Base-by-base conservation (phyloP, 2,113 vertebrate genomes). In the Sialia sialis region DNA sequence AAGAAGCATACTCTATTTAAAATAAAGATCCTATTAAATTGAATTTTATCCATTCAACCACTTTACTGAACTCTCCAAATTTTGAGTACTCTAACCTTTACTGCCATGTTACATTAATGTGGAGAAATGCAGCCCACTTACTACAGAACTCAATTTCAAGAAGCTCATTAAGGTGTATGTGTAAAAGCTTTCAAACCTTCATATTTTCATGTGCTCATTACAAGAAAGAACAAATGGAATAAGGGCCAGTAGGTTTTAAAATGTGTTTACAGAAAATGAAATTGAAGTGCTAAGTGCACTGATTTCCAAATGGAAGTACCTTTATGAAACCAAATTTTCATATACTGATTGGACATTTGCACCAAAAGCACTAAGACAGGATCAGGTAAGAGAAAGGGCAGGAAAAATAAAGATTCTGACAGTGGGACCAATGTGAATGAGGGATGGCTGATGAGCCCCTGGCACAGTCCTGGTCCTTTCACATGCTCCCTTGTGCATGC, bases 1-100 rank as follows among this genome's bases (percentile, higher is more conserved):
- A 97, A 93, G 72, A 98, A 96, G 76, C 94, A 96, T 91, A 97
- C 94, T 77, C 88, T 96, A 87, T 96, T 97, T 96, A 97, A 90
- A 77, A 96, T 94, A 95, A 95, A 96, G 95, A 90, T 90, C 84
- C 89, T 92, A 94, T 39, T 91, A 94, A 92, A 93, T 69, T 82
- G 80, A 96, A 56, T 92, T 93, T 92, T 86, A 97, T 86, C 60
- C 68, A 93, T 91, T 89, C 90, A 94, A 97, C 46, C 93, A 87
- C 73, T 80, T 79, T 55, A 90, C 30, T 94, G 58, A 82, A 64
- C 56, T 66, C 67, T 91, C 68, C 92, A 89, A 78, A 64, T 69
- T 90, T 73, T 56, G 84, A 89, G 54, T 73, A 41, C 56, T 66
- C 89, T 90, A 95, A 89, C 39, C 55, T 84, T 82, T 70, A 60